Base-by-base conservation (phyloP, 2,888 invertebrate genomes). In the Nemotelus pantherinus region DNA sequence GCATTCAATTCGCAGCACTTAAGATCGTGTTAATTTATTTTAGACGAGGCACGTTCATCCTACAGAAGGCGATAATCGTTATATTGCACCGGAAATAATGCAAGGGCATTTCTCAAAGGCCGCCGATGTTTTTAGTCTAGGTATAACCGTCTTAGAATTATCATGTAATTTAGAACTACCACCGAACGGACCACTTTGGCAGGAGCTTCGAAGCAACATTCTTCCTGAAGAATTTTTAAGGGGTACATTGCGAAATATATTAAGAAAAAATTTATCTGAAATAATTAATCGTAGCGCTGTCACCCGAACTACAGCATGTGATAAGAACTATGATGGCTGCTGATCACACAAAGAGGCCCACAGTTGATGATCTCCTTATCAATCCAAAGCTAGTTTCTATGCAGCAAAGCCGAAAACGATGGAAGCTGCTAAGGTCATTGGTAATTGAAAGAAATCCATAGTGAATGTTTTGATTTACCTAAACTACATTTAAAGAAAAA, bases 101-200 rank as follows among this genome's bases (percentile, higher is more conserved):
- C 88, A 90, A 80, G 90, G 90, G 39, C 86, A 88, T 57, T 92
- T 92, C 83, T 90, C 91, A 2, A 90, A 91, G 81, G 90, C 92
- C 41, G 93, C 93, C 43, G 94, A 95, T 85, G 90, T 94, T 64
- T 93, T 93, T 84, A 92, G 93, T 82, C 86, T 95, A 67, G 94
- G 94, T 3, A 90, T 94, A 81, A 91, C 92, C 3, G 89, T 93
- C 80, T 84, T 94, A 72, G 94, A 94, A 84, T 83, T 94, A 60
- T 90, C 92, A 1, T 90, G 91, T 80, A 92, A 92, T 85, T 88
- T 94, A 79, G 91, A 92, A 81, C 85, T 94, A 77, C 94, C 94
- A 0, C 86, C 89, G 58, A 89, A 91, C 81, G 94, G 93, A 1
- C 89, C 89, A 0, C 86, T 90, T 45, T 94, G 94, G 94, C 93